Conservation (phyloP, 92 coral and sea anemone species). For the Siderastrea radians region DNA sequence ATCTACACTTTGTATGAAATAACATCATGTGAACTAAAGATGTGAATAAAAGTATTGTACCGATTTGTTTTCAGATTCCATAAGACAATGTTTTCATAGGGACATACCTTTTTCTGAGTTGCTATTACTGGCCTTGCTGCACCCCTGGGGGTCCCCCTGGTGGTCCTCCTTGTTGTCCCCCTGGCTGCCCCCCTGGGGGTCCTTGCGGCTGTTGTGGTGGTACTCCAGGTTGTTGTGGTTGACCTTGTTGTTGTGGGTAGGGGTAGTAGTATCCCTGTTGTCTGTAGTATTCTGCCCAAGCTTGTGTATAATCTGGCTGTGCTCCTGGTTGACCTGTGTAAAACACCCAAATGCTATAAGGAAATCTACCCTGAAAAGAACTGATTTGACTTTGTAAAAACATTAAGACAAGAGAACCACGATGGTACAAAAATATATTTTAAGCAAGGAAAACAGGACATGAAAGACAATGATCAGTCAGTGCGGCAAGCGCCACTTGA, state of each 20-base stretch:
- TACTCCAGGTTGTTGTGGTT: constrained; percentile 58
- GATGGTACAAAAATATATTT: not conserved
- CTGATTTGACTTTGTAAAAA: not conserved
- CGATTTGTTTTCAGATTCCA: too few species aligned
- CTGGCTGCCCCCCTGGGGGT: constrained; percentile 51
- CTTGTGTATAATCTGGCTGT: constrained; percentile 97
- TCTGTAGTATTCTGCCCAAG: constrained; percentile 97
- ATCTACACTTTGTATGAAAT: too few species aligned
- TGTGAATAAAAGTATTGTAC: not conserved
- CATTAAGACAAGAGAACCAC: not conserved
- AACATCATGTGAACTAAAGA: not conserved
- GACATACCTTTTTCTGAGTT: constrained; percentile 2
- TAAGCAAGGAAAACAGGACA: not conserved
- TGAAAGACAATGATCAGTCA: not conserved
- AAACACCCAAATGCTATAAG: not conserved
- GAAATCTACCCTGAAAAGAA: not conserved
- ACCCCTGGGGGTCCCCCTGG: constrained; percentile 40
- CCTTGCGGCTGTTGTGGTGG: constrained; percentile 58
- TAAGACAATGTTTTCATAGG: not conserved
- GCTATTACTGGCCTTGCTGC: constrained; percentile 46
- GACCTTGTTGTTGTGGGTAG: constrained; percentile 72
- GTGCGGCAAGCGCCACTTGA: too few species aligned
- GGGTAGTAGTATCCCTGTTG: constrained; percentile 92
- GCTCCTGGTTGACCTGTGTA: constrained; percentile 56
- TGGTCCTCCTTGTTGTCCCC: constrained; percentile 41